Conservation (phyloP, 2,888 invertebrate species). For the Sphaerophoria rueppellii region DNA sequence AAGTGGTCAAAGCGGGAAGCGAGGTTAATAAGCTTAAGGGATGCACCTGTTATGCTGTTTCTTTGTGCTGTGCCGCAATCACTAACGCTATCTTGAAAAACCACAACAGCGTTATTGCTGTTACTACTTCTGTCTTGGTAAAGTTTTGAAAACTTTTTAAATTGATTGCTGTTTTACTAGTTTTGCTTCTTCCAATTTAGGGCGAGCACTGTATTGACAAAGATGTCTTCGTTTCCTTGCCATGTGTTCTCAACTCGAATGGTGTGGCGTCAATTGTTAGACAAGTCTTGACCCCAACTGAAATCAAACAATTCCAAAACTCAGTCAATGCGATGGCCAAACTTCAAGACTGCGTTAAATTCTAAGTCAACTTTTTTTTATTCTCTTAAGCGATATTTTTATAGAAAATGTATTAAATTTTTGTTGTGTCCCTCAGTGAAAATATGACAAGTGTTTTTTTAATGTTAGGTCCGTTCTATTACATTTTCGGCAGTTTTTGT, state of each 20-base stretch:
- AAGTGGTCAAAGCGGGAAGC: constrained; percentile 93
- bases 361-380: constrained; percentile 75
- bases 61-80: constrained; percentile 89
- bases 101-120: constrained; percentile 88
- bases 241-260: constrained; percentile 88
- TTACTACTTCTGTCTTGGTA: constrained; percentile 90
- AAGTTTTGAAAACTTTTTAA: constrained; percentile 70
- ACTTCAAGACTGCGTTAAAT: constrained; percentile 84
- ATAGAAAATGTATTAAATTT: constrained; percentile 43
- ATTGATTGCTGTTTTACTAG: neutral
- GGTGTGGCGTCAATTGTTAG: constrained; percentile 89
- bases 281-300: constrained; percentile 87
- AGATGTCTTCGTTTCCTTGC: constrained; percentile 93
- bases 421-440: constrained; percentile 25
- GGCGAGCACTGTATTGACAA: constrained; percentile 90
- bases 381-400: constrained; percentile 24
- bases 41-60: constrained; percentile 96
- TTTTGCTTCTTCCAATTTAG: constrained; percentile 81
- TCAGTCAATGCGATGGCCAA: constrained; percentile 87
- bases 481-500: no score
- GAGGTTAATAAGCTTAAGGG: constrained; percentile 94
- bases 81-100: constrained; percentile 89
- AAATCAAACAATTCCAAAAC: constrained; percentile 85
- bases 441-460: constrained; percentile 16
- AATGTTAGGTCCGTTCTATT: no score